These are phyloP conservation scores for Heliconius congener DNA, from an alignment of 1,140 invertebrate species.

Conservation along the genomic window DNA sequence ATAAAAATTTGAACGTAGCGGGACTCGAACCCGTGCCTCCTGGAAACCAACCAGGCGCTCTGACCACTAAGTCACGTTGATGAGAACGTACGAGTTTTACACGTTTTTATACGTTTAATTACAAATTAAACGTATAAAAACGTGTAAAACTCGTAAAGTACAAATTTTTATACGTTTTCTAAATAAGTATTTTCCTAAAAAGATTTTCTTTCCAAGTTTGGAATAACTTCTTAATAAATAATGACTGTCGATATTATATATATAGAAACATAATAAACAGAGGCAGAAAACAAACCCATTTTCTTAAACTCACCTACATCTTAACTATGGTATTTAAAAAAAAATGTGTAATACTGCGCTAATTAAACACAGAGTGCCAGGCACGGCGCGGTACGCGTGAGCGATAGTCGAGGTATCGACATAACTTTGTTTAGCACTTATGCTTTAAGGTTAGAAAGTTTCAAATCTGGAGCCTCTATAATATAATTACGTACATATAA, in stretches of 20 bases:
- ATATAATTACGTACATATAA: background rate
- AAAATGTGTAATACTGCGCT: constrained; percentile 2
- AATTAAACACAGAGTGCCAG: constrained; percentile 45
- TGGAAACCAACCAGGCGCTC: no score
- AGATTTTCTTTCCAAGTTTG: no score
- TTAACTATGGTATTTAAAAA: background rate
- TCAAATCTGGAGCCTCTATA: background rate
- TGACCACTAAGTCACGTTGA: no score
- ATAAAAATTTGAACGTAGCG: no score
- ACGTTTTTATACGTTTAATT: rapidly evolving
- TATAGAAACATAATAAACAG: no score
- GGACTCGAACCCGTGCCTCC: no score
- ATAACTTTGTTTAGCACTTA: constrained; percentile 64
- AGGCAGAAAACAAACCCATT: background rate
- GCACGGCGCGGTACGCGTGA: constrained; percentile 51
- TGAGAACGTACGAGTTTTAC: no score
- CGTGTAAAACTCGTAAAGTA: rapidly evolving
- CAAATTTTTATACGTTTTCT: no score
- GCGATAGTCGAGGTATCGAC: constrained; percentile 59
- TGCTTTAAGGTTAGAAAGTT: constrained; percentile 2
- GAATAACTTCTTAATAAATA: no score
- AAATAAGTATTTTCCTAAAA: no score
- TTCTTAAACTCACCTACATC: background rate
- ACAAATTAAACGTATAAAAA: no score
- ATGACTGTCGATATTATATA: no score